A percentile compares a stretch with the other conserved stretches of the same genome.
These are phyloP conservation scores for Dasyprocta punctata DNA, from an alignment of 2,113 vertebrate species.

Conservation along the genomic window DNA sequence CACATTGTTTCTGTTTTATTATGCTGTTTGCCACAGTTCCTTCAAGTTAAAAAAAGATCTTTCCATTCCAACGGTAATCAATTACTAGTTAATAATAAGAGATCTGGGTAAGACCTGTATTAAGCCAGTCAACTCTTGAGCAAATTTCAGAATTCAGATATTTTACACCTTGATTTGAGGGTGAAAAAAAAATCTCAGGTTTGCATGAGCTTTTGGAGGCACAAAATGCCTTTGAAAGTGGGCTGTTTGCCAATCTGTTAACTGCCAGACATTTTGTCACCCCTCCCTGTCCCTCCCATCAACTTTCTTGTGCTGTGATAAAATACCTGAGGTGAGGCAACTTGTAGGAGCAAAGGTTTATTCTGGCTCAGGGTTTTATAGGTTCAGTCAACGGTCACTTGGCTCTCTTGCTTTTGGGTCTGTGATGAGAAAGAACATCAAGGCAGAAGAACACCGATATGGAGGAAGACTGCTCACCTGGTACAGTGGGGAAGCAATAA, in stretches of 20 bases:
- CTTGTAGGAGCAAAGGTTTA: not conserved
- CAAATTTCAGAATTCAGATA: conserved; percentile 31
- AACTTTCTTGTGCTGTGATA: not conserved
- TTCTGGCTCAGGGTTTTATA: not conserved
- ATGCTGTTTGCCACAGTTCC: not conserved
- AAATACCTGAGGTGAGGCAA: not conserved
- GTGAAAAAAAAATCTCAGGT: not conserved
- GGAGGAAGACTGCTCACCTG: not conserved
- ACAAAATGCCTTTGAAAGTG: conserved; percentile 37
- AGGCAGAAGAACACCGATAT: not conserved
- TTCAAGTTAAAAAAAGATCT: not conserved
- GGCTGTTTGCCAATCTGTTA: not conserved
- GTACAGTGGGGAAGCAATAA: not conserved
- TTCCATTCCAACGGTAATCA: conserved; percentile 9
- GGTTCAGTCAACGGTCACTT: not conserved
- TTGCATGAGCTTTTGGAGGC: not conserved
- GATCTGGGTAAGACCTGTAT: not conserved
- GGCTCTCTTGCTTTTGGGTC: not conserved
- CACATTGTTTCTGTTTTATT: not conserved
- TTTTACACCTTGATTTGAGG: not conserved
- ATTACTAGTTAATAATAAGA: conserved; percentile 40
- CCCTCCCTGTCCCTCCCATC: not conserved
- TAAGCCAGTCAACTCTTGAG: not conserved
- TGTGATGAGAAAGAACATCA: not conserved
- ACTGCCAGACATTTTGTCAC: not conserved